These are phyloP conservation scores for Brachionus sp. DNA, from an alignment of 1,140 invertebrate species.

Conservation along the genomic window DNA sequence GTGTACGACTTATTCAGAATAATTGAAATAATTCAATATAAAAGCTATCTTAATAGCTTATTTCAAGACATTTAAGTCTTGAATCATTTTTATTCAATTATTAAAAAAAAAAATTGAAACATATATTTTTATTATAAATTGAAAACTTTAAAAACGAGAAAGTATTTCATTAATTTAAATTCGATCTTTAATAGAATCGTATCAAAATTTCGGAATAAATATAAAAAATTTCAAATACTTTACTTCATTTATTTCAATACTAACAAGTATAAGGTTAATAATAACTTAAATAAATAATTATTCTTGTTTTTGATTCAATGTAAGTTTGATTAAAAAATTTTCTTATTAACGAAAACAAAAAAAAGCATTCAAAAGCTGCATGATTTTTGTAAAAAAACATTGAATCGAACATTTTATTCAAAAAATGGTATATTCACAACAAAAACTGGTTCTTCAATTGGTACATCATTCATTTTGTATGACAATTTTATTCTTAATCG, in stretches of 20 bases:
- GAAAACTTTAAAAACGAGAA: too few species aligned
- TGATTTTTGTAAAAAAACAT: not conserved
- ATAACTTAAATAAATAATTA: conserved; percentile 22
- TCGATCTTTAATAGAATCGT: too few species aligned
- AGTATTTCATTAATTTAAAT: too few species aligned
- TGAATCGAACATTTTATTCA: not conserved
- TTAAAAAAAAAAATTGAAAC: too few species aligned
- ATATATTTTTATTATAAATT: too few species aligned
- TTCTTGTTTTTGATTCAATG: conserved; percentile 9
- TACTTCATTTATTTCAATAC: not conserved
- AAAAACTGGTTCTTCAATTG: conserved; percentile 16
- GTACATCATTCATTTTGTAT: not conserved
- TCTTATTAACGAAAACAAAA: not conserved
- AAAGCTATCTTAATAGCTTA: too few species aligned
- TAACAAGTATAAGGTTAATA: not conserved
- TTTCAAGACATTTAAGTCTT: too few species aligned
- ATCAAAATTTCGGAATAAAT: not conserved
- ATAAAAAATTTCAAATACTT: not conserved
- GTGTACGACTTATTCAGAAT: too few species aligned
- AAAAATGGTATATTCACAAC: conserved; percentile 40
- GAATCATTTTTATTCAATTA: too few species aligned
- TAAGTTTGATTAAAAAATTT: conserved; percentile 1
- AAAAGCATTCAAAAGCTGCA: not conserved
- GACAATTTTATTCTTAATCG: conserved; percentile 3
- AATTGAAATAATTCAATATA: too few species aligned